A percentile compares a stretch with the other conserved stretches of the same genome.
phyloP scores from a whole-genome alignment of 2,797 vertebrate genomes.

The Myotis vivesi region DNA sequence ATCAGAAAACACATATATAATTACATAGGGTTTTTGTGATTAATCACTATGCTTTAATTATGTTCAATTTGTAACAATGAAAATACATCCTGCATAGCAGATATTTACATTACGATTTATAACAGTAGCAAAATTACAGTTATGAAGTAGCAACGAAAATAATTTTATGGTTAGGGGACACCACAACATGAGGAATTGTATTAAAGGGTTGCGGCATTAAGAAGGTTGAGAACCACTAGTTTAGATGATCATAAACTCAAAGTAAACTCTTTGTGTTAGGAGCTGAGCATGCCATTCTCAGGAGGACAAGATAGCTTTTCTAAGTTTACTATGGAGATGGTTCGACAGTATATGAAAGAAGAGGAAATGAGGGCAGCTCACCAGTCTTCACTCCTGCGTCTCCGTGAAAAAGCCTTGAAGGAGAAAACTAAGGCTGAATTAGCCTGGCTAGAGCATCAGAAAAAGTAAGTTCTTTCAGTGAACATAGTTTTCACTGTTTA shows the following conservation, averaged over 20 bases:
- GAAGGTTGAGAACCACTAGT: neutral
- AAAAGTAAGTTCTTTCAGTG: slow-evolving; percentile 84
- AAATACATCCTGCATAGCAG: no score
- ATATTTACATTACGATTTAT: no score
- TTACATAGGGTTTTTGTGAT: no score
- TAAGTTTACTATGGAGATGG: slow-evolving; percentile 99
- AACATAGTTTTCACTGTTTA: neutral
- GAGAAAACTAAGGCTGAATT: slow-evolving; percentile 96
- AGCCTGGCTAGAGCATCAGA: slow-evolving; percentile 98
- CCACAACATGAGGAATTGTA: no score
- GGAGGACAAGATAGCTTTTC: slow-evolving; percentile 96
- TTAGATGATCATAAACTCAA: slow-evolving; percentile 7
- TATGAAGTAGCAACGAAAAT: no score
- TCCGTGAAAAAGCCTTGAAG: slow-evolving; percentile 95
- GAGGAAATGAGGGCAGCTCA: slow-evolving; percentile 96
- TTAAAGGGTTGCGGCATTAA: no score
- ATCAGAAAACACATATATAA: no score
- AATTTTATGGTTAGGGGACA: no score
- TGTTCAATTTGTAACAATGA: no score
- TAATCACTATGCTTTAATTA: no score
- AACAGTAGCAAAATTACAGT: no score
- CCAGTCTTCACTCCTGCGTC: slow-evolving; percentile 93
- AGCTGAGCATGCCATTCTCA: slow-evolving; percentile 92
- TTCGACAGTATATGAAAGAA: slow-evolving; percentile 98
- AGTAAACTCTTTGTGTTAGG: slow-evolving; percentile 80